Conservation (phyloP, 2,888 invertebrate species). For the Thysanoteuthis rhombus region DNA sequence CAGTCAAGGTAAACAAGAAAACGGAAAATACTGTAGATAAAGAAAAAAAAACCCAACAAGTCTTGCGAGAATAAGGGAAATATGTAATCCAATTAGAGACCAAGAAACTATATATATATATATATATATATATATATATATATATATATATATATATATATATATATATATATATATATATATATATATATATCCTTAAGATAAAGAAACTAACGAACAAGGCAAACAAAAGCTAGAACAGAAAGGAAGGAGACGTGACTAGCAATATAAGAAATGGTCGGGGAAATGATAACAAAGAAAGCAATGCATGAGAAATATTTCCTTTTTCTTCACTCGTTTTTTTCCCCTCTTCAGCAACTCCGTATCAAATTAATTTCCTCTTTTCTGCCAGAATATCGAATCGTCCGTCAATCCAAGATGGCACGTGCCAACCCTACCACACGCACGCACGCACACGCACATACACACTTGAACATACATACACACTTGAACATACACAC, state of each 20-base stretch:
- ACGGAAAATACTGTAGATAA: too few relatives aligned
- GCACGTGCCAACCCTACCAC: neutral
- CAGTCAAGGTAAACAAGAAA: too few relatives aligned
- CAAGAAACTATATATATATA: neutral
- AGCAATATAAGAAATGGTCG: too few relatives aligned
- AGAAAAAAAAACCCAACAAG: too few relatives aligned
- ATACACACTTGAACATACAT: too few relatives aligned
- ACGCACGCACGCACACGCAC: neutral
- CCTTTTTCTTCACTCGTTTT: neutral
- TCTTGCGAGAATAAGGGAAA: neutral
- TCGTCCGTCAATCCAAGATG: neutral
- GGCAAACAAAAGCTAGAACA: too few relatives aligned
- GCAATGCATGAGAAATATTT: neutral
- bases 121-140: too few relatives aligned
- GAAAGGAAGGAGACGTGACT: too few relatives aligned
- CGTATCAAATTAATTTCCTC: neutral
- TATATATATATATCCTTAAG: too few relatives aligned
- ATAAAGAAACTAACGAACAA: too few relatives aligned
- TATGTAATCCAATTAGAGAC: neutral
- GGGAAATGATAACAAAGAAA: neutral
- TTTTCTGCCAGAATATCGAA: neutral
- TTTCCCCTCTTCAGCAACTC: neutral
- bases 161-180: too few relatives aligned
- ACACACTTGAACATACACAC: neutral
- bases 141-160: too few relatives aligned